These are phyloP conservation scores for Agriopis marginaria DNA, from an alignment of 2,888 invertebrate genomes.

Conservation along the genomic window DNA sequence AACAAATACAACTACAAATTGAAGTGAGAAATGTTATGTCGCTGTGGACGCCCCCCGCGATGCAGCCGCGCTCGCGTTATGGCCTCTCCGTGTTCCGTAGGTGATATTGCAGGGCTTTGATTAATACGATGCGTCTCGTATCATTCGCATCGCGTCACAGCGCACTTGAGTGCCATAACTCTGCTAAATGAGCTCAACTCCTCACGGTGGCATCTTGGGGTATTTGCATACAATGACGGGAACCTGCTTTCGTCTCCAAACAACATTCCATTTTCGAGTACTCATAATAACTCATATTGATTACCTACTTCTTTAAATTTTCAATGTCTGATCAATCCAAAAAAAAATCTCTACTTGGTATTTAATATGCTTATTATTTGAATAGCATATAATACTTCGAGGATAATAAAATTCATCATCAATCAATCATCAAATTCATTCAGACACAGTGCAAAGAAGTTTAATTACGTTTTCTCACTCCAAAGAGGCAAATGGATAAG, in stretches of 20 bases:
- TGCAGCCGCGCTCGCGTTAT: constrained; percentile 54
- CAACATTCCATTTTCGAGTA: constrained; percentile 61
- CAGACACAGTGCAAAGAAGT: no score
- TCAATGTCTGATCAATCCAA: neutral
- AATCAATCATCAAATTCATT: no score
- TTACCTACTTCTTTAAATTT: neutral
- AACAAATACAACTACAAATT: constrained; percentile 79
- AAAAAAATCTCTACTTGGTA: no score
- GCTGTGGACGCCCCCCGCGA: constrained; percentile 74
- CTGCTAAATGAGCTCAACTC: constrained; percentile 73
- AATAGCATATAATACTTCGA: no score
- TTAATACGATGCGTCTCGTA: constrained; percentile 68
- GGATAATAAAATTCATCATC: no score
- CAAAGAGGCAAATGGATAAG: no score
- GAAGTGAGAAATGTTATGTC: constrained; percentile 84
- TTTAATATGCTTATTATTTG: no score
- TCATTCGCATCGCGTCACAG: constrained; percentile 68
- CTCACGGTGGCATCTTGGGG: constrained; percentile 60
- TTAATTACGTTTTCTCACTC: no score
- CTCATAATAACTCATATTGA: neutral
- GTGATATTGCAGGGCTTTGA: constrained; percentile 68
- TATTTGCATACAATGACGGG: constrained; percentile 80
- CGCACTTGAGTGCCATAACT: constrained; percentile 67
- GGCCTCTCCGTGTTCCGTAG: constrained; percentile 54
- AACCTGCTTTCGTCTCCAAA: constrained; percentile 53